These are phyloP conservation scores for Colletes latitarsis DNA, from an alignment of 1,140 invertebrate species.

Conservation along the genomic window DNA sequence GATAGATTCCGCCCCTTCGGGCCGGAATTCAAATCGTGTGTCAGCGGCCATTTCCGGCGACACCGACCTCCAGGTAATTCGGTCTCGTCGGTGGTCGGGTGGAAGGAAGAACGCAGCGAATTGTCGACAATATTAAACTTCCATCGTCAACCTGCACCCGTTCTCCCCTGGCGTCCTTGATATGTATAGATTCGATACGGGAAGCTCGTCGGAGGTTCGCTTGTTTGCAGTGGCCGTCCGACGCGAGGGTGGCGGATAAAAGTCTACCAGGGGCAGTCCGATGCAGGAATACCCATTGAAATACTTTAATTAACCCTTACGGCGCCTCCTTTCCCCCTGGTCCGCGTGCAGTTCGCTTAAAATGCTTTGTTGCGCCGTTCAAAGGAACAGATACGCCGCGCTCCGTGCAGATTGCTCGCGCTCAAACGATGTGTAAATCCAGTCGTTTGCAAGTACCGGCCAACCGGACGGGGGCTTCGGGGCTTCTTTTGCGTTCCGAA, in stretches of 20 bases:
- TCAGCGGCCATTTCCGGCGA: conserved; percentile 44
- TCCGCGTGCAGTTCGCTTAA: conserved; percentile 51
- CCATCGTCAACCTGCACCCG: conserved; percentile 29
- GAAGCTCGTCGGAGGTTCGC: conserved; percentile 59
- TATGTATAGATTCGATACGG: conserved; percentile 61
- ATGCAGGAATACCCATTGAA: conserved; percentile 70
- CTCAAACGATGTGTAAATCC: conserved; percentile 60
- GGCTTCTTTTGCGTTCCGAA: neutral
- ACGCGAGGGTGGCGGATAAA: conserved; percentile 59
- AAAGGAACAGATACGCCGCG: conserved; percentile 49
- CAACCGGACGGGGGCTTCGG: neutral
- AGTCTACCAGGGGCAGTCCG: conserved; percentile 59
- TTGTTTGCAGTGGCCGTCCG: conserved; percentile 67
- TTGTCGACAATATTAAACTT: conserved; percentile 66
- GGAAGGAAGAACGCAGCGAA: conserved; percentile 49
- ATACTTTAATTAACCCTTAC: conserved; percentile 73
- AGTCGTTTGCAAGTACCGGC: conserved; percentile 38
- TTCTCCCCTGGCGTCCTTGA: conserved; percentile 22
- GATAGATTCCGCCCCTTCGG: conserved; percentile 15
- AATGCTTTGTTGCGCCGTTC: conserved; percentile 52
- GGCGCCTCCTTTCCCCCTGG: conserved; percentile 31
- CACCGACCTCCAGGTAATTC: conserved; percentile 48
- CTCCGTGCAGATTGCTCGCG: conserved; percentile 44
- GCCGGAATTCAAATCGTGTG: conserved; percentile 38
- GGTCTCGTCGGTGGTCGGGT: conserved; percentile 4